These are phyloP conservation scores for Pomacea maculata DNA, from an alignment of 1,140 invertebrate species.

Conservation along the genomic window DNA sequence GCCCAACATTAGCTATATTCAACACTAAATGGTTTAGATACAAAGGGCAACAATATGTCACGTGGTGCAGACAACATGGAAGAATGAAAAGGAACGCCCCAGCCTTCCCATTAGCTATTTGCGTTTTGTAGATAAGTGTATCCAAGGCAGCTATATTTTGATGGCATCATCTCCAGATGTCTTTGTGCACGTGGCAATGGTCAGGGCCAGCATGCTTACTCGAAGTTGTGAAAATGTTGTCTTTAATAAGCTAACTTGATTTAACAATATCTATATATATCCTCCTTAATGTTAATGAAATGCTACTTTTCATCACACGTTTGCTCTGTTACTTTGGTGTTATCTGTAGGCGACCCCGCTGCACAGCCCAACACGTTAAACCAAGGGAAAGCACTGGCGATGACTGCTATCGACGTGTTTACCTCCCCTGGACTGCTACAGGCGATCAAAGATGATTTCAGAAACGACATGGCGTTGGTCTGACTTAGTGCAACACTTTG, in stretches of 20 bases:
- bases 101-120: no score
- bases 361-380: conserved; percentile 55
- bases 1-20: no score
- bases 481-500: neutral
- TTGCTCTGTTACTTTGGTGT: neutral
- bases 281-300: no score
- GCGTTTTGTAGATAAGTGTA: no score
- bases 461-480: conserved; percentile 12
- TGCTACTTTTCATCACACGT: neutral
- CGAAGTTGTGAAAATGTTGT: neutral
- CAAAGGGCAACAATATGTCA: no score
- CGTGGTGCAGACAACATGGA: no score
- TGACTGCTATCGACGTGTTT: conserved; percentile 50
- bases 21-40: no score
- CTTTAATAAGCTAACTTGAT: neutral
- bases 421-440: conserved; percentile 27
- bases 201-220: neutral
- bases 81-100: no score
- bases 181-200: neutral
- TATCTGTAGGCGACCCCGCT: conserved; percentile 29
- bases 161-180: no score
- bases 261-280: neutral
- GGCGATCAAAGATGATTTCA: conserved; percentile 38
- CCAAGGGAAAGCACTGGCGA: conserved; percentile 53
- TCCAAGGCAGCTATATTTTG: no score